Percentiles rank a stretch among this genome's conserved stretches.
Conservation (phyloP, 2,797 vertebrate species). For the Phyllotis vaccarum region DNA sequence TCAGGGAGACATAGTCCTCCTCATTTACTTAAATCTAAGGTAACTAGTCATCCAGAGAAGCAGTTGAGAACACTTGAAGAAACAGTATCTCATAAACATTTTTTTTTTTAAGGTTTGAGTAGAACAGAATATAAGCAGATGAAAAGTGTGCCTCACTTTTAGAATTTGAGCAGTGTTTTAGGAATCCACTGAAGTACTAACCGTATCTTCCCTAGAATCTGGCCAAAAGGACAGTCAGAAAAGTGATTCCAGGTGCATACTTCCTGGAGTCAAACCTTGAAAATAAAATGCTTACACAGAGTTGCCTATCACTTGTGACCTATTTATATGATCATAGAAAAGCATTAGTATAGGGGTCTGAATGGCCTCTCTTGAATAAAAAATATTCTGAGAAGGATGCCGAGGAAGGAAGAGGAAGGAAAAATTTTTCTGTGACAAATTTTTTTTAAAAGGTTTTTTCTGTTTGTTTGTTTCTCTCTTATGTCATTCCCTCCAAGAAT, state of each 20-base stretch:
- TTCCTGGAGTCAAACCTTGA: background rate
- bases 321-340: background rate
- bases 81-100: background rate
- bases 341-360: background rate
- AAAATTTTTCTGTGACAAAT: constrained; percentile 24
- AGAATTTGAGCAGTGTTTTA: constrained; percentile 22
- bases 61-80: constrained; percentile 39
- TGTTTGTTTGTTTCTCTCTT: too few relatives aligned
- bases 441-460: background rate
- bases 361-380: background rate
- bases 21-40: constrained; percentile 45
- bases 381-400: constrained; percentile 33
- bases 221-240: background rate
- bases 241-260: background rate
- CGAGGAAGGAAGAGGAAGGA: background rate
- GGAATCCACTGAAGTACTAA: background rate
- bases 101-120: background rate
- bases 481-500: background rate
- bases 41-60: constrained; percentile 47
- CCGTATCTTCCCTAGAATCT: background rate
- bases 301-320: background rate
- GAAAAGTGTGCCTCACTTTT: background rate
- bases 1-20: constrained; percentile 40
- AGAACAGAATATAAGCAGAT: constrained; percentile 37
- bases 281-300: background rate